These are phyloP conservation scores for Paramisgurnus dabryanus DNA, from an alignment of 2,113 vertebrate genomes.

Conservation along the genomic window DNA sequence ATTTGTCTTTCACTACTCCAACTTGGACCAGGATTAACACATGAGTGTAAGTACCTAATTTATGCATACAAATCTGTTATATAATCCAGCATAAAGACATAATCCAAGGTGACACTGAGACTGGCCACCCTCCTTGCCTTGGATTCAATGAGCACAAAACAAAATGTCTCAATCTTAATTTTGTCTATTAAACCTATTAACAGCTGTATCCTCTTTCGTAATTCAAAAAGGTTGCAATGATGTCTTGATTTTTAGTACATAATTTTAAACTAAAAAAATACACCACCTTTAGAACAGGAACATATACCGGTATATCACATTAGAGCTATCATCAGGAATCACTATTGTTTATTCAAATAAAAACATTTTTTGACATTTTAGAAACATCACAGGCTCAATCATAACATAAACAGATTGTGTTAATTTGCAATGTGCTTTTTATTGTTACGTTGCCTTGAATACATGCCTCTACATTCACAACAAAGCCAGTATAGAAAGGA, in stretches of 20 bases:
- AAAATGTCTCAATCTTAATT: too few species aligned
- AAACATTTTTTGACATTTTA: slow-evolving; percentile 64
- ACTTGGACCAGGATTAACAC: slow-evolving; percentile 18
- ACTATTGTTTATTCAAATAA: slow-evolving; percentile 61
- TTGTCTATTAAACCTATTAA: too few species aligned
- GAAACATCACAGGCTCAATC: slow-evolving; percentile 62
- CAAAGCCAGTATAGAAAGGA: slow-evolving; percentile 76
- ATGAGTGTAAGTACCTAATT: slow-evolving; percentile 25
- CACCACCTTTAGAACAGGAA: not conserved
- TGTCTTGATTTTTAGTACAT: not conserved
- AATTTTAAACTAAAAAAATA: not conserved
- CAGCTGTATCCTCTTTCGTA: too few species aligned
- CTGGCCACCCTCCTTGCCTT: not conserved
- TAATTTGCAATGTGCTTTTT: slow-evolving; percentile 81
- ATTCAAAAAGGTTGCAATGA: not conserved
- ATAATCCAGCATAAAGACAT: slow-evolving; percentile 59
- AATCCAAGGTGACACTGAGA: slow-evolving; percentile 70
- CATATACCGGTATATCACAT: slow-evolving; percentile 32
- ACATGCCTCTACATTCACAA: slow-evolving; percentile 81
- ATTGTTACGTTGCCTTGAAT: slow-evolving; percentile 78
- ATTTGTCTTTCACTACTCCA: slow-evolving; percentile 14
- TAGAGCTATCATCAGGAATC: slow-evolving; percentile 38
- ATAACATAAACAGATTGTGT: slow-evolving; percentile 70
- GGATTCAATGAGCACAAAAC: not conserved
- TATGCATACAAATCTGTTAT: slow-evolving; percentile 50